Conservation (phyloP, 2,888 invertebrate genomes). For the Phortica magna region DNA sequence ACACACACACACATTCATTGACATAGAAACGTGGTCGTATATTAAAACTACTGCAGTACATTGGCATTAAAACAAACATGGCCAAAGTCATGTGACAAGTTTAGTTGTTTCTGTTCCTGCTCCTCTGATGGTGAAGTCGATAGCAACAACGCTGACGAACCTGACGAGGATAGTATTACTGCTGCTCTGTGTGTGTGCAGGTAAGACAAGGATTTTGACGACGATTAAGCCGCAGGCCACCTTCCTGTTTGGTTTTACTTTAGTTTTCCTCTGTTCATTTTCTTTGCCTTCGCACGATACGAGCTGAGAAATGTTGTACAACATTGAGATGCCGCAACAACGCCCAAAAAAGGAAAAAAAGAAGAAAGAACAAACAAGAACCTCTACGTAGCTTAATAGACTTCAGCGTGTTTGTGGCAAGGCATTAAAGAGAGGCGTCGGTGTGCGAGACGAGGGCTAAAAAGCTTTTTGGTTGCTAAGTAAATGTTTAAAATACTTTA, state of each 20-base stretch:
- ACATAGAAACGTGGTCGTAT: slow-evolving; percentile 47
- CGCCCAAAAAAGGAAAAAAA: slow-evolving; percentile 10
- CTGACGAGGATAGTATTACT: background rate
- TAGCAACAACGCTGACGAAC: background rate
- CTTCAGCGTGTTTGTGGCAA: background rate
- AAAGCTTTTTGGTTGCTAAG: slow-evolving; percentile 55
- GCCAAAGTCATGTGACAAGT: slow-evolving; percentile 53
- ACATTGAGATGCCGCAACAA: background rate
- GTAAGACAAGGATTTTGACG: slow-evolving; percentile 49
- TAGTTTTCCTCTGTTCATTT: background rate
- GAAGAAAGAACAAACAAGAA: background rate
- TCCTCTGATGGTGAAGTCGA: slow-evolving; percentile 25
- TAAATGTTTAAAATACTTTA: slow-evolving; percentile 69
- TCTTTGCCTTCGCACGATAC: background rate
- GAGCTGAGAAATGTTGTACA: background rate
- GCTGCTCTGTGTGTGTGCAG: slow-evolving; percentile 40
- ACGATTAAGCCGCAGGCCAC: slow-evolving; percentile 33
- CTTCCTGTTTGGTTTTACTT: slow-evolving; percentile 14
- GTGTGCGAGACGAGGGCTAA: slow-evolving; percentile 36
- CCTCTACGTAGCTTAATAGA: background rate
- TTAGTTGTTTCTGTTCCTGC: slow-evolving; percentile 30
- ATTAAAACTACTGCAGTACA: slow-evolving; percentile 68
- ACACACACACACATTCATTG: slow-evolving; percentile 29
- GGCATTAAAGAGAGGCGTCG: background rate
- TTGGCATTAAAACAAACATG: slow-evolving; percentile 71